These are phyloP conservation scores for Cryptus viduatorius DNA, from an alignment of 2,888 invertebrate species.

Conservation along the genomic window DNA sequence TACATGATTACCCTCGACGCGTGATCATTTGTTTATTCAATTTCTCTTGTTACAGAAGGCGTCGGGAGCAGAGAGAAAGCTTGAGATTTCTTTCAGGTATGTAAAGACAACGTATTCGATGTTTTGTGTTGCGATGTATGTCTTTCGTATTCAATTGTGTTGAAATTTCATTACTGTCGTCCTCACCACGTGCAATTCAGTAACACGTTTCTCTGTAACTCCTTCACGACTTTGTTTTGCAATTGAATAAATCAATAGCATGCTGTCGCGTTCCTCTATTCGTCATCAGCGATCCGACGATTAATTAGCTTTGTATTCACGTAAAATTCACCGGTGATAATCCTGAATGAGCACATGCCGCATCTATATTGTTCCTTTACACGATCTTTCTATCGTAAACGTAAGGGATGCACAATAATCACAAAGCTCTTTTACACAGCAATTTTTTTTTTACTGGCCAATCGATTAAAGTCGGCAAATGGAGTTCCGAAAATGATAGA, in stretches of 20 bases:
- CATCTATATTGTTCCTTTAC: background rate
- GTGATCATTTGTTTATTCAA: background rate
- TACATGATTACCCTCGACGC: background rate
- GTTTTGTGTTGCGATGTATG: background rate
- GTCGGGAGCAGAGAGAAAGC: slow-evolving; percentile 18
- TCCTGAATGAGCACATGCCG: slow-evolving; percentile 14
- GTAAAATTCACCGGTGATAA: background rate
- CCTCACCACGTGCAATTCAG: background rate
- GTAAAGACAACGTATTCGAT: slow-evolving; percentile 32
- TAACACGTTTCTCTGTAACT: too few species aligned
- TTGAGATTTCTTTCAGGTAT: slow-evolving; percentile 56
- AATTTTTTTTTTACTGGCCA: background rate
- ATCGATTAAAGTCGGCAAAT: background rate
- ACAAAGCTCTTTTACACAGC: background rate
- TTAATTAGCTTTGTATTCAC: background rate
- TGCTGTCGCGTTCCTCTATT: background rate
- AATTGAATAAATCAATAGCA: background rate
- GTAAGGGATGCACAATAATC: background rate
- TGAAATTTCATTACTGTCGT: background rate
- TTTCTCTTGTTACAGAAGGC: slow-evolving; percentile 44
- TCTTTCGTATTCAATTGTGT: background rate
- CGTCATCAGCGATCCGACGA: background rate
- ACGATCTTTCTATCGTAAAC: background rate
- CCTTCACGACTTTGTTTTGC: too few species aligned
- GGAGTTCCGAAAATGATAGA: background rate